Evolutionary conservation across 2,113 vertebrate genomes (phyloP).

Genomic region (Pelusios castaneus): DNA sequence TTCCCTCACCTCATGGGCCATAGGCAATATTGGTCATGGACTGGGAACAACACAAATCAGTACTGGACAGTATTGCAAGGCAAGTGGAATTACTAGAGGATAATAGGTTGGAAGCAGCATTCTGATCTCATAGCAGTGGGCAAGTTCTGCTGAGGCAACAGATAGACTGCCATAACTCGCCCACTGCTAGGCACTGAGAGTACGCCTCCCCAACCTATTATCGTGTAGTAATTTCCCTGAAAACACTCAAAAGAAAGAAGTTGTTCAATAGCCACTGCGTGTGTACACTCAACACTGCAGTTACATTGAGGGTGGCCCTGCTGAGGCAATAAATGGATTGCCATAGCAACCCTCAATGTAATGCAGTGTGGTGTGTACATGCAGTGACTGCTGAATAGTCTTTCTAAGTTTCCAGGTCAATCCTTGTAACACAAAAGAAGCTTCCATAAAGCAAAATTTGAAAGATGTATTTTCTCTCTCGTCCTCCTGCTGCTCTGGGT

Average conservation of each 20-base stretch:
- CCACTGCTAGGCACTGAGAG: neutral
- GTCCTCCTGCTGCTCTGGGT: neutral
- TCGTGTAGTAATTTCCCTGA: neutral
- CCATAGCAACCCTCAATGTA: neutral
- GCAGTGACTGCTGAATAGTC: neutral
- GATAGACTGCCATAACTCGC: neutral
- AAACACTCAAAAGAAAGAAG: too few relatives aligned
- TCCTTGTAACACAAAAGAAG: neutral
- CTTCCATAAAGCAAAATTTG: neutral
- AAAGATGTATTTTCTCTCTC: neutral
- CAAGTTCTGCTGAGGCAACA: neutral
- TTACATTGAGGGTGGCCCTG: too few relatives aligned
- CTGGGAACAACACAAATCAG: accelerated
- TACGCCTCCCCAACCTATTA: neutral
- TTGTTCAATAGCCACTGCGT: too few relatives aligned
- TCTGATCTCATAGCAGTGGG: neutral
- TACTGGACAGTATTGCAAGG: neutral
- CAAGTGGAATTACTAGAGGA: neutral
- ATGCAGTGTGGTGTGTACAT: neutral
- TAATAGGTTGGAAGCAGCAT: neutral
- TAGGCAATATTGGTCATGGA: accelerated
- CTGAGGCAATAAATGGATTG: neutral
- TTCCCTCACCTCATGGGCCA: neutral
- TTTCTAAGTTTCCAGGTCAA: neutral
- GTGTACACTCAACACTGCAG: too few relatives aligned